Percentiles rank a stretch among this genome's conserved stretches.
phyloP scores from a whole-genome alignment of 2,888 invertebrate genomes.

The Amiota mariae region DNA sequence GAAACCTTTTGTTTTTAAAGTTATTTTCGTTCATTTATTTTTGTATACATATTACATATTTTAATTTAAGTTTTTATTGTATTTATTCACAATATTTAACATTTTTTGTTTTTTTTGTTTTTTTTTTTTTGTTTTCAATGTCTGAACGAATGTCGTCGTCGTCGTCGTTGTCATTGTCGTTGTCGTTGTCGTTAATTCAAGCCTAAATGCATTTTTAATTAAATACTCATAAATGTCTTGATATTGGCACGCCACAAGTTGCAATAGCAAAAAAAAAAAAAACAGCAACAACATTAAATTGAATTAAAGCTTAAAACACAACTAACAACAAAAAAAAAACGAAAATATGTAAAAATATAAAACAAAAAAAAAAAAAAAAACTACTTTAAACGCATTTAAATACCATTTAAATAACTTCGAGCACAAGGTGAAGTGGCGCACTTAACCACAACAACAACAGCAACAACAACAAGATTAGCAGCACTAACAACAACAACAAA shows the following conservation, averaged over 20 bases:
- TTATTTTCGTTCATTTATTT: background rate
- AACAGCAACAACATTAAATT: slow-evolving; percentile 12
- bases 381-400: slow-evolving; percentile 68
- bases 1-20: no score
- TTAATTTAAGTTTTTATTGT: background rate
- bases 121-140: background rate
- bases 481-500: slow-evolving; percentile 32
- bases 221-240: slow-evolving; percentile 51
- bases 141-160: no score
- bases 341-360: slow-evolving; percentile 28
- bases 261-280: slow-evolving; percentile 28
- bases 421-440: slow-evolving; percentile 63
- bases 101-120: no score
- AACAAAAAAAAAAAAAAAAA: slow-evolving; percentile 58
- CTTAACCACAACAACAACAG: slow-evolving; percentile 39
- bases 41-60: background rate
- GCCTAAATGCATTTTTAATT: slow-evolving; percentile 45
- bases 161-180: no score
- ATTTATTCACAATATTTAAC: no score
- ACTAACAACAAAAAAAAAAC: slow-evolving; percentile 28
- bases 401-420: slow-evolving; percentile 67
- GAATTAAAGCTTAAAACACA: slow-evolving; percentile 27
- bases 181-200: background rate
- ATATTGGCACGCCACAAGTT: slow-evolving; percentile 30
- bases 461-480: slow-evolving; percentile 17